Conservation (phyloP, 2,888 invertebrate species). For the Cerastis rubricosa region DNA sequence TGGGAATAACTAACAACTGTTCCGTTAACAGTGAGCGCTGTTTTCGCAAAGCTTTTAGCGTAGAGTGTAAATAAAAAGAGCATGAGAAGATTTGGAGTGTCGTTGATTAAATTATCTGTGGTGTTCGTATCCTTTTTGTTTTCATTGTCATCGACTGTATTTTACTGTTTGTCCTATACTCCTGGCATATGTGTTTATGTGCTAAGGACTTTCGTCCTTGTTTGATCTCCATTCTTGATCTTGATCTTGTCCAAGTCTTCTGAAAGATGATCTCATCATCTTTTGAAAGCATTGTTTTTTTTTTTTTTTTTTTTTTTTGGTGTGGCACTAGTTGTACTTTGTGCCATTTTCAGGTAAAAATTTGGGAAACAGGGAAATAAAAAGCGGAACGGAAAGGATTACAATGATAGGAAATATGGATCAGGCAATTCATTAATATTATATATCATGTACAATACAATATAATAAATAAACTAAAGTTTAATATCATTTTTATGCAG, state of each 20-base stretch:
- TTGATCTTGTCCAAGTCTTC: background rate
- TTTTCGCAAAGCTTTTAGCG: conserved; percentile 58
- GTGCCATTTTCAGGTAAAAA: no score
- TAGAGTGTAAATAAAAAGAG: conserved; percentile 52
- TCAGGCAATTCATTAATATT: no score
- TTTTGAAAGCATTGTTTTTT: background rate
- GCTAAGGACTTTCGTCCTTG: background rate
- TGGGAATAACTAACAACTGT: conserved; percentile 70
- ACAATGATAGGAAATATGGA: no score
- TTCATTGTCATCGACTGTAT: background rate
- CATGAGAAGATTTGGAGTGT: conserved; percentile 50
- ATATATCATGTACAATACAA: no score
- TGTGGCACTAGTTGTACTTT: no score
- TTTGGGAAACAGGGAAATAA: no score
- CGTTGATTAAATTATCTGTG: conserved; percentile 16
- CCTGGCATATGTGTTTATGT: background rate
- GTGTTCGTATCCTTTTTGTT: conserved; percentile 7
- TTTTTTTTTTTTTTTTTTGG: no score
- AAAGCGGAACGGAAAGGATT: no score
- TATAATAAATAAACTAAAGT: no score
- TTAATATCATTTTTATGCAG: no score
- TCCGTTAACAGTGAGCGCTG: conserved; percentile 58
- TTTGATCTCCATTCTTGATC: no score
- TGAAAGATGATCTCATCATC: background rate
- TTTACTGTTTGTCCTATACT: background rate